Evolutionary conservation across 2,797 vertebrate genomes (phyloP), one percentile per base, ranked within the genome.

Genomic region (Ataeniobius toweri): DNA sequence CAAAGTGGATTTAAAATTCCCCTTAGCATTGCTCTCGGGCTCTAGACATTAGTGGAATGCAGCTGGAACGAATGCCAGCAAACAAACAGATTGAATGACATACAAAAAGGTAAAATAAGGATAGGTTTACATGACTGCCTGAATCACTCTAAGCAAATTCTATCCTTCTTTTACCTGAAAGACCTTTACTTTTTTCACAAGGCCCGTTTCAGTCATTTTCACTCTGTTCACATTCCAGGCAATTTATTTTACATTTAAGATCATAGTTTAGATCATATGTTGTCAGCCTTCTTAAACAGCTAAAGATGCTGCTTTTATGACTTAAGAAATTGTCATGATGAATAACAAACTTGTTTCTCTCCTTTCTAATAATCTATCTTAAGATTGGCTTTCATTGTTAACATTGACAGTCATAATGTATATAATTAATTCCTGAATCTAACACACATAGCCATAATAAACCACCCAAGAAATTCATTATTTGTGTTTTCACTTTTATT

Each of bases 21-120:
- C 74, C 16, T 55, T 9, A 1, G 68, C 28, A 36, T 16, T n/a
- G 56, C 44, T 76, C 63, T 76, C 16, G 14, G n/a, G 72, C 68
- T 71, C 41, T 6, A 63, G 68, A 55, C 68, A 36, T 76, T 6
- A 82, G 31, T 73, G 83, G 50, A 85, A 78, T 53, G 26, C 53
- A 82, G 61, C 7, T 61, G 53, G 55, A 50, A 75, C 75, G 58
- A 84, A 59, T 77, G 36, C 75, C 56, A 85, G n/a, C 14, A 76
- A 63, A 80, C 36, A 76, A 63, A 79, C 44, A 51, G 51, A 85
- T 76, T 81, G 44, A 73, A 78, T 65, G 72, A 70, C 55, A 77
- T 48, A 77, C 68, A 79, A 39, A 73, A 5, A 70, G 41, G 39
- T 71, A 73, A 71, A 77, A 51, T n/a, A 68, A 68, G 46, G 12